Conservation (phyloP, 2,113 vertebrate genomes). For the Chauna torquata region DNA sequence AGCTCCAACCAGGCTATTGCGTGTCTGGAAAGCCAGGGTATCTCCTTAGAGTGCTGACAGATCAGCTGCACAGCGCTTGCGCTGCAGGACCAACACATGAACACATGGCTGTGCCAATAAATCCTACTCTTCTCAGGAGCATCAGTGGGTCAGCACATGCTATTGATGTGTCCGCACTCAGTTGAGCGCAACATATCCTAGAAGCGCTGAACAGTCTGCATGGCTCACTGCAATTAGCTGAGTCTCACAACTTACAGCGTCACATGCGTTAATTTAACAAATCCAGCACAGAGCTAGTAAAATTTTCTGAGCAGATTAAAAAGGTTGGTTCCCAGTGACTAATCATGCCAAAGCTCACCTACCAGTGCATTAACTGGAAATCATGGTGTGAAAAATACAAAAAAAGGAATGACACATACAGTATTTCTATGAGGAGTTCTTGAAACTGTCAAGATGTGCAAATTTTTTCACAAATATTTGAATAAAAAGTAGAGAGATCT, state of each 20-base stretch:
- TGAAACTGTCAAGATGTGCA: neutral
- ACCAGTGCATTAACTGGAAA: fast-evolving
- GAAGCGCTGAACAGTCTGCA: neutral
- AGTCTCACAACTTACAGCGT: neutral
- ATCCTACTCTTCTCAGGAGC: neutral
- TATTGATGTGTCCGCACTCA: neutral
- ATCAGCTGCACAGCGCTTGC: neutral
- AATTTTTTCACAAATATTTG: neutral
- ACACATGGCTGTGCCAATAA: neutral
- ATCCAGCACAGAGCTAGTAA: neutral
- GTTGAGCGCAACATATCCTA: fast-evolving
- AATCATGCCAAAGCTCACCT: neutral
- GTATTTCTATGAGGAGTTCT: neutral
- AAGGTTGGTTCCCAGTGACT: neutral
- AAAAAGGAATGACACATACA: neutral
- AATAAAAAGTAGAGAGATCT: neutral
- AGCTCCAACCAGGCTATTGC: neutral
- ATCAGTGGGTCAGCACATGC: neutral
- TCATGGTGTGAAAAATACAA: neutral
- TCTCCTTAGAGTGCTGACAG: neutral
- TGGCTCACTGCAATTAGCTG: neutral
- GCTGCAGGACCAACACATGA: neutral
- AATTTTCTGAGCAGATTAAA: neutral
- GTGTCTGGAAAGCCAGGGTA: neutral
- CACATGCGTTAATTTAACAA: neutral